Evolutionary conservation across 2,888 invertebrate genomes (phyloP), one percentile per base, ranked within the genome.

Genomic region (Gibbula magus): DNA sequence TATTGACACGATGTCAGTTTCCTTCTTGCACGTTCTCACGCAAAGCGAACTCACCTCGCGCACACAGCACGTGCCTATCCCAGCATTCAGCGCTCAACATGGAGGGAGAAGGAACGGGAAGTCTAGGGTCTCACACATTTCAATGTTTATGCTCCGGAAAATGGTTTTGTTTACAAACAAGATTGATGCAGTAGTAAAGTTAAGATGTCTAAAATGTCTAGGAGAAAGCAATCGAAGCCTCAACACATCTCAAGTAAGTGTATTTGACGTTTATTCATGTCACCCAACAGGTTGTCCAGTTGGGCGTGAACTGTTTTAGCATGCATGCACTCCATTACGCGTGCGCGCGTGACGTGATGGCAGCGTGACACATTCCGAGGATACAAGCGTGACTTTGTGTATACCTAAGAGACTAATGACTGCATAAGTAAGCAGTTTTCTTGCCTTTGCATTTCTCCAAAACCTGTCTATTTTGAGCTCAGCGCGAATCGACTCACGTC

Each of bases 151-250:
- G 83, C 81, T 79, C 83, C 81, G 77, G 79, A 83, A 83, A 78
- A 86, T 85, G 84, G 82, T 85, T 85, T 82, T 83, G 84, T 77
- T 77, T 83, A 82, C 80, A 78, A 81, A 79, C 81, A 80, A 76
- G 79, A 78, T 56, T 78, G 73, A 78, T 83, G 78, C 81, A 85
- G 73, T 77, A 51, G 78, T 79, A 73, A 66, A 70, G 73, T 74
- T 73, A 76, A 79, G 52, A 86, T 85, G 86, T 86, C 86, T 79
- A 88, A 86, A 80, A 88, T 89, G 86, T 89, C 90, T 77, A 88
- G 89, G 79, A 86, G 91, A 80, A 91, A 91, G 81, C 90, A 91
- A 82, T 85, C 87, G 61, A 90, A 89, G 81, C 90, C 89, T 77
- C 88, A 87, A 79, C 91, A 90, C 81, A 77, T 88, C 78, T 83